Evolutionary conservation across 2,797 vertebrate genomes (phyloP).

Genomic region (Threskiornis aethiopicus): DNA sequence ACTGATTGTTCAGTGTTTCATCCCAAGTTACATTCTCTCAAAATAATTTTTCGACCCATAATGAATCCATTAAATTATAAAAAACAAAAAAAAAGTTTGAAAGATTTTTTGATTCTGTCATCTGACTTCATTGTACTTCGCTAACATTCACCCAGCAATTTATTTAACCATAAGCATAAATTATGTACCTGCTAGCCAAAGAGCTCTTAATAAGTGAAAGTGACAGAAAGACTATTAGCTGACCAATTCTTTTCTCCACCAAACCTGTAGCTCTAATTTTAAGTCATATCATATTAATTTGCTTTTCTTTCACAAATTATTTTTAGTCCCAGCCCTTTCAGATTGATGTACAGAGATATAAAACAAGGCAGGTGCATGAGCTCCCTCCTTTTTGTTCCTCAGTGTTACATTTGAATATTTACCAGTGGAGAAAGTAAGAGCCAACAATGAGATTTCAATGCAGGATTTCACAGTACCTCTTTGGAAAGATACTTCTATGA

Average conservation of each 20-base stretch:
- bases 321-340: constrained; percentile 53
- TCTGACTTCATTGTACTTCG: not conserved
- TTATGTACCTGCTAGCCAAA: not conserved
- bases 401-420: not conserved
- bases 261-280: constrained; percentile 42
- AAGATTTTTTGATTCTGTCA: not conserved
- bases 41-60: not conserved
- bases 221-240: constrained; percentile 23
- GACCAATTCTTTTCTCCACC: constrained; percentile 29
- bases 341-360: constrained; percentile 14
- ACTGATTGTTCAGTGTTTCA: not conserved
- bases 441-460: not conserved
- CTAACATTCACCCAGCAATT: not conserved
- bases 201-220: not conserved
- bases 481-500: constrained; percentile 36
- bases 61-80: not conserved
- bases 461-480: constrained; percentile 1
- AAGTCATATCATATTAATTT: constrained; percentile 30
- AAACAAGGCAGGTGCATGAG: constrained; percentile 25
- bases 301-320: constrained; percentile 58
- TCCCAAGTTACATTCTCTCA: not conserved
- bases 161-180: not conserved
- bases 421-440: not conserved
- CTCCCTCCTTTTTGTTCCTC: not conserved
- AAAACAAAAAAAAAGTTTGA: not conserved